Base-by-base conservation (phyloP, 2,797 vertebrate species). In the Rhynchotus rufescens region DNA sequence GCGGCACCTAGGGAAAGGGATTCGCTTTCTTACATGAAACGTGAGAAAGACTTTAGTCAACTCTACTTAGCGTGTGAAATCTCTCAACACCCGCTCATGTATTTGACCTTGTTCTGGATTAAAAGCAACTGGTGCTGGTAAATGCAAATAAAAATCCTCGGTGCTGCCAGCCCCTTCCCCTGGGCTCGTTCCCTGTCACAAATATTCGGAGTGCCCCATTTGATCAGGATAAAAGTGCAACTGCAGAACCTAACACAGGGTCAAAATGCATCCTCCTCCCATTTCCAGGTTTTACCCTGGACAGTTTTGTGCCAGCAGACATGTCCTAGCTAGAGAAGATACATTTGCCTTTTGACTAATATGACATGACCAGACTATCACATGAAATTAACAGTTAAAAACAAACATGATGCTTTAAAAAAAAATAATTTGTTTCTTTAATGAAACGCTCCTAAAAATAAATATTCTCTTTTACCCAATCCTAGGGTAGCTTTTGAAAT, bases 161-260 rank as follows among this genome's bases (percentile, higher is more conserved):
- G 23, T 81, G 92, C 80, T 83, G 87, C 78, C 78, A 89, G 60
- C 17, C 94, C 57, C 76, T 87, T 72, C 74, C 44, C 47, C 57
- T 56, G 80, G 83, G 74, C 62, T 67, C 80, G 77, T 65, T 82
- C 7, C 65, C 12, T 57, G 14, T 51, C 30, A 47, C 22, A 82
- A 94, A 84, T 73, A 91, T n/a, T 87, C 49, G 77, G 26, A 82
- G 32, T 0, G 1, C 12, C 66, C 77, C 49, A 86, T 15, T 2
- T 88, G 9, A 77, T 66, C 52, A 90, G 2, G 12, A 78, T 68
- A 36, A 42, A 95, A 92, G 52, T 45, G 42, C 14, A 68, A 56
- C 62, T 84, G 78, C 51, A 81, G 34, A 89, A 86, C 54, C 40
- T 36, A 91, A 9, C 15, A 60, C 0, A 2, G 14, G 34, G 44